phyloP scores from a whole-genome alignment of 2,113 vertebrate species.

The Callipepla californica region DNA sequence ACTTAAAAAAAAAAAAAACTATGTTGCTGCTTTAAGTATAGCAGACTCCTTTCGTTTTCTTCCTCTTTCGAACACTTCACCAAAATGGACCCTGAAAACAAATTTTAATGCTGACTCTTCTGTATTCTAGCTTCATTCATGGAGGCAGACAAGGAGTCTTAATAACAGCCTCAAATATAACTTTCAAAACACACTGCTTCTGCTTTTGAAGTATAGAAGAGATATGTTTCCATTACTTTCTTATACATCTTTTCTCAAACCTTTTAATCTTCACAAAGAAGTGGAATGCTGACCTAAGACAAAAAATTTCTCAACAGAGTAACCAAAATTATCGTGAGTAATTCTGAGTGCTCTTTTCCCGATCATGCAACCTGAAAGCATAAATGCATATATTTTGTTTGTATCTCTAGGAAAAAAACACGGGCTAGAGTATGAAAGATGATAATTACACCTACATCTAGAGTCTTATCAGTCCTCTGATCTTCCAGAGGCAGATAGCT shows the following conservation, averaged over 20 bases:
- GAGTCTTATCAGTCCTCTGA: background rate
- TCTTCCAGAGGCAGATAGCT: background rate
- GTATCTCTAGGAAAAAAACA: background rate
- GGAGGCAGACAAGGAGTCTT: conserved; percentile 70
- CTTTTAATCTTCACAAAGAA: conserved; percentile 69
- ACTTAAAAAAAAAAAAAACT: conserved; percentile 12
- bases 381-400: background rate
- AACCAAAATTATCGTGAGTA: conserved; percentile 40
- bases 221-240: conserved; percentile 51
- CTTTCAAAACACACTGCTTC: conserved; percentile 67
- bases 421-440: background rate
- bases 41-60: conserved; percentile 63
- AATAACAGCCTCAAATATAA: conserved; percentile 70
- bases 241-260: conserved; percentile 69
- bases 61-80: conserved; percentile 38
- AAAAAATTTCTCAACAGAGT: conserved; percentile 14
- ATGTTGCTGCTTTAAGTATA: conserved; percentile 60
- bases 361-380: background rate
- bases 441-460: background rate
- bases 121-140: conserved; percentile 76
- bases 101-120: conserved; percentile 77
- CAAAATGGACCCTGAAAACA: conserved; percentile 29
- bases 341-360: background rate
- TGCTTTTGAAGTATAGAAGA: conserved; percentile 80
- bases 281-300: conserved; percentile 43